These are phyloP conservation scores for Chelonoidis abingdonii DNA, from an alignment of 2,113 vertebrate species.

Conservation along the genomic window DNA sequence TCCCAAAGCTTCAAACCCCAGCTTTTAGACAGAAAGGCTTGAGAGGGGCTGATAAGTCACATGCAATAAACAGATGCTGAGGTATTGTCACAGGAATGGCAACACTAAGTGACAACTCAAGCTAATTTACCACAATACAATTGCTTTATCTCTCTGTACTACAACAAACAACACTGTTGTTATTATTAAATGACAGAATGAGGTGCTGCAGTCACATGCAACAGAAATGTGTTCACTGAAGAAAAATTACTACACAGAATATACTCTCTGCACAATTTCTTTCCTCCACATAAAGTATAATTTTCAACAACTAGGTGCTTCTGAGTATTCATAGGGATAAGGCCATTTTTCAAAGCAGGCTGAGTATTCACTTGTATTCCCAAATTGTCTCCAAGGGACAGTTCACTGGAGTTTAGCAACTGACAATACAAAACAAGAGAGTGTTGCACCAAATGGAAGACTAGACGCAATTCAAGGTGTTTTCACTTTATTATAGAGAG, in stretches of 20 bases:
- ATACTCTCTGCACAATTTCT: not conserved
- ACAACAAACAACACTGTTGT: not conserved
- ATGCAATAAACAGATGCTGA: slow-evolving; percentile 43
- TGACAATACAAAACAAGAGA: not conserved
- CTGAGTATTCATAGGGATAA: not conserved
- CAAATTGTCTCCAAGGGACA: not conserved
- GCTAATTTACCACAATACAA: slow-evolving; percentile 25
- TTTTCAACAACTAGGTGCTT: not conserved
- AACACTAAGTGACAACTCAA: slow-evolving; percentile 31
- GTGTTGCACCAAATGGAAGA: not conserved
- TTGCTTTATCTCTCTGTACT: slow-evolving; percentile 46
- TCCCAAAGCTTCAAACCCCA: slow-evolving; percentile 26
- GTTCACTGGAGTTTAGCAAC: not conserved
- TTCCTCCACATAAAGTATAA: not conserved
- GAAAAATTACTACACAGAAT: not conserved
- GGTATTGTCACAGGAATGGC: slow-evolving; percentile 21
- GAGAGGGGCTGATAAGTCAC: slow-evolving; percentile 36
- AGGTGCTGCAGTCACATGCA: slow-evolving; percentile 32
- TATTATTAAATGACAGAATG: slow-evolving; percentile 51
- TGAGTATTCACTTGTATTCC: not conserved
- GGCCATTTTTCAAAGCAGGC: not conserved
- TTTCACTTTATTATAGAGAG: not conserved
- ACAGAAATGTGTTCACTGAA: not conserved
- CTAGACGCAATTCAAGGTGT: not conserved
- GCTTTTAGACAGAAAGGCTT: slow-evolving; percentile 30